A percentile compares a stretch with the other conserved stretches of the same genome.
Evolutionary conservation across 2,113 vertebrate genomes (phyloP).

Genomic region (Callospermophilus lateralis): DNA sequence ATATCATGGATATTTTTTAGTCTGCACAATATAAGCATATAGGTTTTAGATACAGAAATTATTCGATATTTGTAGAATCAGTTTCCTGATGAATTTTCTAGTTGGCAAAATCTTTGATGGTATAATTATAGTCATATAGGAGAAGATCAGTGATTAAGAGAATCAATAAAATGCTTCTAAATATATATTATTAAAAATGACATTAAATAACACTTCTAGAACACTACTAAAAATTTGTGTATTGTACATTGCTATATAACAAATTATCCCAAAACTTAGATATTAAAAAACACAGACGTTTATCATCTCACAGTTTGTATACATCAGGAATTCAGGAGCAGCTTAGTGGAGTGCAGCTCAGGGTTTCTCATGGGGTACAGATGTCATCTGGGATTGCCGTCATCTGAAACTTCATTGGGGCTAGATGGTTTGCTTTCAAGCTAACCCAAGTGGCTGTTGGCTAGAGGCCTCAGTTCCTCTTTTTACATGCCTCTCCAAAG

Average conservation of each 20-base stretch:
- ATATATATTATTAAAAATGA: not conserved
- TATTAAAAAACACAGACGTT: not conserved
- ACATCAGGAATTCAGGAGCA: not conserved
- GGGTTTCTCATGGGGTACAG: not conserved
- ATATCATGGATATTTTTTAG: not conserved
- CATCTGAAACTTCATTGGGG: not conserved
- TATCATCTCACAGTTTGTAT: not conserved
- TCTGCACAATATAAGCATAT: not conserved
- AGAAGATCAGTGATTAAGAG: not conserved
- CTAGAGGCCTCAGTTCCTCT: not conserved
- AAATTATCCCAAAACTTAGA: not conserved
- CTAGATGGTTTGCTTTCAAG: not conserved
- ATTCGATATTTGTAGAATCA: constrained; percentile 4
- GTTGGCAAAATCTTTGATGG: not conserved
- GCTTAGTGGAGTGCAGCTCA: not conserved
- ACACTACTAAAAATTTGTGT: not conserved
- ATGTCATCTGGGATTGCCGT: not conserved
- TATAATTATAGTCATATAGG: not conserved
- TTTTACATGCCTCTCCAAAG: not conserved
- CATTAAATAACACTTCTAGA: constrained; percentile 30
- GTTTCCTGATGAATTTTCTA: constrained; percentile 7
- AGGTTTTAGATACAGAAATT: not conserved
- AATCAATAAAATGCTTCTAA: constrained; percentile 17
- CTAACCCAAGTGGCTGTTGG: not conserved
- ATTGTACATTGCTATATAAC: not conserved